Evolutionary conservation across 2,797 vertebrate species (phyloP).

Genomic region (Chrosomus eos): DNA sequence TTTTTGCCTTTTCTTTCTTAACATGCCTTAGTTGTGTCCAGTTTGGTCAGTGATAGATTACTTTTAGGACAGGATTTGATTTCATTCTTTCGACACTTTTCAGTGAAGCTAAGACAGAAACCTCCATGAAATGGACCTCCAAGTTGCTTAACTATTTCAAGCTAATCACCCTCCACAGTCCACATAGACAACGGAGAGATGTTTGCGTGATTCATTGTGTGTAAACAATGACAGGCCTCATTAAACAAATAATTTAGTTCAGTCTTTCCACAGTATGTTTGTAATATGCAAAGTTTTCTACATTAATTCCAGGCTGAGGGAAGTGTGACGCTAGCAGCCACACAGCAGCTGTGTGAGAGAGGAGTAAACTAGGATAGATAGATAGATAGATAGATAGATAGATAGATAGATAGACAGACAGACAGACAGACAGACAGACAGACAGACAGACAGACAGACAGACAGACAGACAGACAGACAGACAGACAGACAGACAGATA

Average conservation of each 20-base stretch:
- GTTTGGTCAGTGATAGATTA: slow-evolving; percentile 32
- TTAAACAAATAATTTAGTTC: slow-evolving; percentile 26
- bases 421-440: background rate
- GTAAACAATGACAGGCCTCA: slow-evolving; percentile 11
- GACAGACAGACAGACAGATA: background rate
- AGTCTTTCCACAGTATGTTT: slow-evolving; percentile 30
- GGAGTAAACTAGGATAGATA: background rate
- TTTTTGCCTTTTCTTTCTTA: slow-evolving; percentile 31
- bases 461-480: accelerated
- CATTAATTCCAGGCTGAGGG: background rate
- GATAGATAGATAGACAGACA: background rate
- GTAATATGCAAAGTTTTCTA: background rate
- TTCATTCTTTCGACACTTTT: slow-evolving; percentile 18
- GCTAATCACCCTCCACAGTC: slow-evolving; percentile 18
- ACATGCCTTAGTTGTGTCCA: slow-evolving; percentile 37
- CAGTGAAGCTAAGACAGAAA: background rate
- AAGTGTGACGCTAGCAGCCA: background rate
- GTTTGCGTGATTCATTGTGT: slow-evolving; percentile 26
- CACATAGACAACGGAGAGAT: background rate
- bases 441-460: too few species aligned
- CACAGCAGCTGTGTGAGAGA: background rate
- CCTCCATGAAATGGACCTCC: background rate
- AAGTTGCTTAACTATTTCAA: slow-evolving; percentile 27
- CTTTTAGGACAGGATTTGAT: slow-evolving; percentile 11
- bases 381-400: background rate